These are phyloP conservation scores for Stichopus chloronotus DNA, from an alignment of 35 echinoderm and acorn worm genomes.

Conservation along the genomic window DNA sequence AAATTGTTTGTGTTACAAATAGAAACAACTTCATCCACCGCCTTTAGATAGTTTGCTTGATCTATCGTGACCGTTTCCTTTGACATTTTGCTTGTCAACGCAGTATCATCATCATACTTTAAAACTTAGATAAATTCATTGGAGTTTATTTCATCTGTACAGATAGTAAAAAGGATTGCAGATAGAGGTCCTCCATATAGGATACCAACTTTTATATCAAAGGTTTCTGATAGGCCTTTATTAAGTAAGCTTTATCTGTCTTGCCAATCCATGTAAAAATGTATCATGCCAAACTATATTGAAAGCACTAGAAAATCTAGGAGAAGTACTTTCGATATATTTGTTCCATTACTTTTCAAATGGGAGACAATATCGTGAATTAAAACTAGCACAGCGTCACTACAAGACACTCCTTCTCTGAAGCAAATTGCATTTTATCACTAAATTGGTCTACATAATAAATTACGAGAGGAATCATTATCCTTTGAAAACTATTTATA, in stretches of 20 bases:
- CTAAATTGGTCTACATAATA: neutral
- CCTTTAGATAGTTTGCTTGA: neutral
- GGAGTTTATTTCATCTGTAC: neutral
- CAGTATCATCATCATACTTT: neutral
- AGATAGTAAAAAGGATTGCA: neutral
- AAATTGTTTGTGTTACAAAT: too few relatives aligned
- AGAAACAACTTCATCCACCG: too few relatives aligned
- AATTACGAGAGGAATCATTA: neutral
- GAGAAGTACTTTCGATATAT: neutral
- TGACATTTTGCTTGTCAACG: neutral
- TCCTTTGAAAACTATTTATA: neutral
- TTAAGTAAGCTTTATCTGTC: neutral
- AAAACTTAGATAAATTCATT: neutral
- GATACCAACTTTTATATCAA: neutral
- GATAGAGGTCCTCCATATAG: neutral
- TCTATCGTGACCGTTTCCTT: too few relatives aligned
- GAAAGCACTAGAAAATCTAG: neutral
- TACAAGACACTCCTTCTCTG: neutral
- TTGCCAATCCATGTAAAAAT: neutral
- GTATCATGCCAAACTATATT: neutral
- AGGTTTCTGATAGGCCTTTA: neutral
- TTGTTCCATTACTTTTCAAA: neutral
- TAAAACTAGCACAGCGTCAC: neutral
- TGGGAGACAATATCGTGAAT: conserved; percentile 3
- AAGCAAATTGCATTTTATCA: neutral